phyloP scores from a whole-genome alignment of 2,888 invertebrate genomes.

The Harpalus rufipes region DNA sequence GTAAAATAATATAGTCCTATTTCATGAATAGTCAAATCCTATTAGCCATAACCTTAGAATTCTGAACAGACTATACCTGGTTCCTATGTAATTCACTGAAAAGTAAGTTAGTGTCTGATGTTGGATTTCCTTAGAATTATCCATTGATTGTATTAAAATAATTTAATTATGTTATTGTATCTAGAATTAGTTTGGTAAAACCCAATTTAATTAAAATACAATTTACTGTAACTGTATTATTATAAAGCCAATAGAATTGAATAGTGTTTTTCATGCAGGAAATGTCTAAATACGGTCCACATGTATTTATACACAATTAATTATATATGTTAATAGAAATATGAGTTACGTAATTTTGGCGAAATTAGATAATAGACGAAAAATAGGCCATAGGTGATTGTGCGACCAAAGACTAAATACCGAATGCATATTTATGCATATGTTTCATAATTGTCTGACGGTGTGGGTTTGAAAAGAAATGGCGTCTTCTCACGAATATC shows the following conservation, averaged over 20 bases:
- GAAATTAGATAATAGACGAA: constrained; percentile 24
- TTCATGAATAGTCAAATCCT: no score
- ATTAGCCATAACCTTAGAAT: no score
- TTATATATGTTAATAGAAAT: constrained; percentile 15
- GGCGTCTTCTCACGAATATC: constrained; percentile 17
- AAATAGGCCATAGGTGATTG: neutral
- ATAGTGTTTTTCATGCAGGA: constrained; percentile 10
- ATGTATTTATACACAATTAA: constrained; percentile 12
- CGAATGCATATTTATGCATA: constrained; percentile 15
- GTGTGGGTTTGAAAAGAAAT: constrained; percentile 19
- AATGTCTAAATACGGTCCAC: constrained; percentile 24
- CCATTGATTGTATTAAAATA: neutral
- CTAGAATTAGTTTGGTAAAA: neutral
- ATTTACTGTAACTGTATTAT: constrained; percentile 8
- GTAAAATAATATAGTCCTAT: no score
- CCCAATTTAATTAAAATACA: constrained; percentile 24
- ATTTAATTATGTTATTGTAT: constrained; percentile 3
- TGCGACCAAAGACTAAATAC: no score
- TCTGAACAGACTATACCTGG: no score
- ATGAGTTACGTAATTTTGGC: neutral
- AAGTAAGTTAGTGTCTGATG: no score
- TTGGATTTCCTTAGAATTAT: no score
- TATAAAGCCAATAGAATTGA: neutral
- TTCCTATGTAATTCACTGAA: no score
- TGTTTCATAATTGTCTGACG: constrained; percentile 9